Evolutionary conservation across 2,113 vertebrate genomes (phyloP).

Genomic region (Phaethornis superciliosus): DNA sequence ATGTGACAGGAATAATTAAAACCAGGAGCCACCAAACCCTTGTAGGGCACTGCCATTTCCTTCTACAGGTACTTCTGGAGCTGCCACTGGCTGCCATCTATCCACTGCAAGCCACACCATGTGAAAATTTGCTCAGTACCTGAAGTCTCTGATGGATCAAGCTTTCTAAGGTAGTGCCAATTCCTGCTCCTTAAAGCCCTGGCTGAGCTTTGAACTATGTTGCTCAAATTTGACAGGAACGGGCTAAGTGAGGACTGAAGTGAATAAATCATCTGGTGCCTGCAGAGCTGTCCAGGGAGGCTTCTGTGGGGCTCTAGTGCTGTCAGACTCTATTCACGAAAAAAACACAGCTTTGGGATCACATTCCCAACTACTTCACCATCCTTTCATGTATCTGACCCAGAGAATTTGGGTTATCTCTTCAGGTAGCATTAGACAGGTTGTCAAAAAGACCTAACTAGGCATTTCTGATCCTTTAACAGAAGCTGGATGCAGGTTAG

Average conservation of each 20-base stretch:
- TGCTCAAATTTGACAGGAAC: neutral
- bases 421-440: neutral
- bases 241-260: neutral
- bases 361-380: neutral
- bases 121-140: neutral
- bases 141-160: neutral
- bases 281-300: neutral
- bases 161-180: neutral
- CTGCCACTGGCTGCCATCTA: neutral
- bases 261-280: neutral
- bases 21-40: neutral
- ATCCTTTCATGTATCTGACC: neutral
- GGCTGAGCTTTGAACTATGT: neutral
- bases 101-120: neutral
- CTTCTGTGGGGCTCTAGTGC: neutral
- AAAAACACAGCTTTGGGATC: neutral
- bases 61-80: neutral
- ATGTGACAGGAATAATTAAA: neutral
- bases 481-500: conserved; percentile 49
- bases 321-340: neutral
- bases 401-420: neutral
- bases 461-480: conserved; percentile 62
- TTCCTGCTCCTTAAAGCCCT: neutral
- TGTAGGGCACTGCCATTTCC: neutral
- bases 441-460: neutral